Percentiles rank a stretch among this genome's conserved stretches.
phyloP scores from a whole-genome alignment of 1,140 invertebrate genomes.

The Tetragonula clypearis region DNA sequence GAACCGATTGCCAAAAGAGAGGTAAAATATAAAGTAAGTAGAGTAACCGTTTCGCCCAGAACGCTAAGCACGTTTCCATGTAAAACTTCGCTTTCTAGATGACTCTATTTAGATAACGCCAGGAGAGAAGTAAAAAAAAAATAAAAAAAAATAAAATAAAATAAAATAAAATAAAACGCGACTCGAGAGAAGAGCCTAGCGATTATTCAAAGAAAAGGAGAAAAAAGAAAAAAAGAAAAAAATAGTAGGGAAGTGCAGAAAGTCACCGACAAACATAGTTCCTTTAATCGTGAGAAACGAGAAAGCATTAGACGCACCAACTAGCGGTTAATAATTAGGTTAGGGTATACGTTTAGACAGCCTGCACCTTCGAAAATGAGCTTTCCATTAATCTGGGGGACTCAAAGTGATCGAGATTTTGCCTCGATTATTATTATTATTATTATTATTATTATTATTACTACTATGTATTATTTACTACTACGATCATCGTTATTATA shows the following conservation, averaged over 20 bases:
- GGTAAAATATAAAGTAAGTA: background rate
- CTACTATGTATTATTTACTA: constrained; percentile 32
- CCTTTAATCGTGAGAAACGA: constrained; percentile 48
- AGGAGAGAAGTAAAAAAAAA: background rate
- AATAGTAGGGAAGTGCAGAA: background rate
- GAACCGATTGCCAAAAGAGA: constrained; percentile 27
- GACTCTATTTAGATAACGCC: constrained; percentile 22
- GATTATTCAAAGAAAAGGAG: background rate
- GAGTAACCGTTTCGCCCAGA: background rate
- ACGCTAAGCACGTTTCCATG: constrained; percentile 28
- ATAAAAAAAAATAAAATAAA: background rate
- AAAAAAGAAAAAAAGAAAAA: background rate
- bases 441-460: no score
- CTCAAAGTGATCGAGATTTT: constrained; percentile 45
- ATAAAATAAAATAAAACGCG: background rate
- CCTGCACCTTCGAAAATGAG: constrained; percentile 37
- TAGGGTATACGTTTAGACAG: constrained; percentile 17
- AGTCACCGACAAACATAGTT: constrained; percentile 40
- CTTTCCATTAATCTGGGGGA: constrained; percentile 55
- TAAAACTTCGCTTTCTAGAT: constrained; percentile 43
- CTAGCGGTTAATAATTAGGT: constrained; percentile 10
- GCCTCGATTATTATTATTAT: constrained; percentile 28
- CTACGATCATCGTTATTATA: constrained; percentile 32
- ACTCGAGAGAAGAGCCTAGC: background rate
- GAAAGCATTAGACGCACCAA: constrained; percentile 47